These are phyloP conservation scores for Zootermopsis nevadensis DNA, from an alignment of 2,888 invertebrate species.

Conservation along the genomic window DNA sequence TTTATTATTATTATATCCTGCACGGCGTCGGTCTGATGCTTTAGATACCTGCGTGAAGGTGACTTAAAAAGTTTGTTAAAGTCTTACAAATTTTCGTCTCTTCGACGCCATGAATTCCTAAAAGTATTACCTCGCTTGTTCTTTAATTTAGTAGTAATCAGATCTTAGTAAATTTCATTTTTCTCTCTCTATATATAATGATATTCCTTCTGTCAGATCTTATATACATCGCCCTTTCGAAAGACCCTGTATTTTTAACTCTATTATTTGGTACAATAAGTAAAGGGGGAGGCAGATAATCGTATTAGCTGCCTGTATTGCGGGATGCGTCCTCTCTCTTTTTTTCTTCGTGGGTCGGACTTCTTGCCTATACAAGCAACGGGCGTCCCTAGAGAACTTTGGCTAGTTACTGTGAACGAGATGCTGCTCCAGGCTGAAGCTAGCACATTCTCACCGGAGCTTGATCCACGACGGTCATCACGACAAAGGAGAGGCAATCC, in stretches of 20 bases:
- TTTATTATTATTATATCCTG: no score
- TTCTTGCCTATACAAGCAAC: neutral
- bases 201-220: neutral
- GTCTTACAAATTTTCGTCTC: neutral
- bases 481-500: neutral
- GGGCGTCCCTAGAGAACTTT: neutral
- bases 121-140: neutral
- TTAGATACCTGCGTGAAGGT: no score
- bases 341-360: neutral
- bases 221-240: neutral
- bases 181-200: neutral
- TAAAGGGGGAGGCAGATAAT: neutral
- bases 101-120: neutral
- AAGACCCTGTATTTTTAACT: neutral
- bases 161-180: neutral
- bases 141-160: neutral
- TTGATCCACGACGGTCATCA: neutral
- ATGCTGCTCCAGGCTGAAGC: neutral
- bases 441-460: neutral
- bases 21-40: no score
- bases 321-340: neutral
- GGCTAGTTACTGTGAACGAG: neutral
- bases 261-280: conserved; percentile 5
- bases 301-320: neutral
- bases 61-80: neutral